phyloP scores from a whole-genome alignment of 2,888 invertebrate genomes.

The Drosophila aldrichi region DNA sequence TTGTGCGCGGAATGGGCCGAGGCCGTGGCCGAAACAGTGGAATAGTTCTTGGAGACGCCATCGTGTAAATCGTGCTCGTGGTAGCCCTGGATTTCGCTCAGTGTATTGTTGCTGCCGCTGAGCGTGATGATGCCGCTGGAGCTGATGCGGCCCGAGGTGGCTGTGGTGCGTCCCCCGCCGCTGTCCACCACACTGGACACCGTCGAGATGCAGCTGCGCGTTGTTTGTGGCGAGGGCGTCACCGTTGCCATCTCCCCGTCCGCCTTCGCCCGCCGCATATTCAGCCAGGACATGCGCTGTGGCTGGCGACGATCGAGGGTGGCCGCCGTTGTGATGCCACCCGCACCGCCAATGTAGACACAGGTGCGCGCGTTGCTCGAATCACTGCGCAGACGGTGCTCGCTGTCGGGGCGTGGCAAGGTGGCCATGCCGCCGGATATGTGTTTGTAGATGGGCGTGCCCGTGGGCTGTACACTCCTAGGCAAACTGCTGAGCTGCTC shows the following conservation, averaged over 20 bases:
- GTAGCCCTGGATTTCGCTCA: conserved; percentile 83
- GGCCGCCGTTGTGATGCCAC: conserved; percentile 57
- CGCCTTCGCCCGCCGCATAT: conserved; percentile 77
- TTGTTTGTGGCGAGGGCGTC: conserved; percentile 83
- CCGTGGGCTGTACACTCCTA: conserved; percentile 40
- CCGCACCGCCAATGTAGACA: conserved; percentile 64
- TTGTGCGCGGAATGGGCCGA: conserved; percentile 74
- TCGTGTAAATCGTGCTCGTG: conserved; percentile 71
- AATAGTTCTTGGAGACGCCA: conserved; percentile 78
- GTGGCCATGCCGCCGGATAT: conserved; percentile 73
- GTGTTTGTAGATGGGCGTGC: conserved; percentile 64
- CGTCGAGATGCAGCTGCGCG: conserved; percentile 82
- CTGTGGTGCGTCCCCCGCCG: conserved; percentile 80
- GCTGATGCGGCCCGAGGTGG: conserved; percentile 82
- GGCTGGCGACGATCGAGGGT: conserved; percentile 82
- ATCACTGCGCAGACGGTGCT: conserved; percentile 73
- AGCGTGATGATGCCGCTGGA: conserved; percentile 82
- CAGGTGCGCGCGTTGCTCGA: conserved; percentile 65
- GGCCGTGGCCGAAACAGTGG: conserved; percentile 52
- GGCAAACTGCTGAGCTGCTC: conserved; percentile 75
- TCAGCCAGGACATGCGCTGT: conserved; percentile 81
- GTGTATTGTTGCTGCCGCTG: conserved; percentile 84
- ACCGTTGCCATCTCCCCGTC: conserved; percentile 64
- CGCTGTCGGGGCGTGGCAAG: conserved; percentile 60
- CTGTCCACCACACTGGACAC: conserved; percentile 78